phyloP scores from a whole-genome alignment of 2,113 vertebrate species.

The Hiodon alosoides region DNA sequence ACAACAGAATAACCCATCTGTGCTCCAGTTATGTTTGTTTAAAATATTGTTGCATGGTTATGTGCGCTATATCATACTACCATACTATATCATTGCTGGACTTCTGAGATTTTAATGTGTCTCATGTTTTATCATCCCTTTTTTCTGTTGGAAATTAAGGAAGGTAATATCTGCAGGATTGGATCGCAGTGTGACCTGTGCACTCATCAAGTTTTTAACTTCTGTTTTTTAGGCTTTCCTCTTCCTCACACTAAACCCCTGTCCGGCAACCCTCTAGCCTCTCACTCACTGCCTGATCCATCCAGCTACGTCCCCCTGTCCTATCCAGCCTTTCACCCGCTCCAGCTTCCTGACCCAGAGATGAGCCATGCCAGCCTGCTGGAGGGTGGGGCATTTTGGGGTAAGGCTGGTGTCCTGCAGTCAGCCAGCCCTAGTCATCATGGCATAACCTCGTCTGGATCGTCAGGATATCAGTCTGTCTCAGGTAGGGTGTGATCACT shows the following conservation, averaged over 20 bases:
- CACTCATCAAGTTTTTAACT: not conserved
- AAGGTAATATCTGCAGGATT: no score
- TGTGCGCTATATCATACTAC: no score
- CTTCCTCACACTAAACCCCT: slow-evolving; percentile 51
- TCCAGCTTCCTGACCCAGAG: slow-evolving; percentile 42
- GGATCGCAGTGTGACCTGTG: no score
- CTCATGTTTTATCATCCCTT: no score
- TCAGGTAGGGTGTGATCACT: slow-evolving; percentile 65
- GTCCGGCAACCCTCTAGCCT: slow-evolving; percentile 44
- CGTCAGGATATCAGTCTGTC: slow-evolving; percentile 47
- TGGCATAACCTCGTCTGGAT: slow-evolving; percentile 49
- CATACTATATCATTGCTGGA: no score
- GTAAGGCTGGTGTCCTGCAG: slow-evolving; percentile 34
- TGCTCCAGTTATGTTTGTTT: no score
- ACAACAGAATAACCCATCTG: no score
- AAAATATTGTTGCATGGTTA: no score
- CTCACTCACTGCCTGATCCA: slow-evolving; percentile 46
- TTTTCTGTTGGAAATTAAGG: no score
- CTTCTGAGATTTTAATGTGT: no score
- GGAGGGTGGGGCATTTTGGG: slow-evolving; percentile 54
- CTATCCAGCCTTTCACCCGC: slow-evolving; percentile 54
- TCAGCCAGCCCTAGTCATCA: slow-evolving; percentile 43
- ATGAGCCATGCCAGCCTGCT: slow-evolving; percentile 41
- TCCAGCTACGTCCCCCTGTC: slow-evolving; percentile 47
- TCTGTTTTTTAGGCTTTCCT: slow-evolving; percentile 40